Evolutionary conservation across 2,113 vertebrate species (phyloP).

Genomic region (Corvus hawaiiensis): DNA sequence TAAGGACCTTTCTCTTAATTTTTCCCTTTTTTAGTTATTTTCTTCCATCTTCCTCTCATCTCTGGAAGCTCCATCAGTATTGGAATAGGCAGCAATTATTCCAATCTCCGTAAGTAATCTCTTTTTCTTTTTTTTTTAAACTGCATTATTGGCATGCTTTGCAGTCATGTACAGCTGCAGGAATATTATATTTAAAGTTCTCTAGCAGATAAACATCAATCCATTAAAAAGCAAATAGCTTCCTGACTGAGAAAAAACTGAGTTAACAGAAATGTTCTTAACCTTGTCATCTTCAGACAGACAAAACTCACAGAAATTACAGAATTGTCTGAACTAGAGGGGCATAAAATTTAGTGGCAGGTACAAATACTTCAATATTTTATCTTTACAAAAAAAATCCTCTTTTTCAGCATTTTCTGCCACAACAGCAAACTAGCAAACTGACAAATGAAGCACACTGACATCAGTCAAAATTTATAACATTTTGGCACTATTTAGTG

Average conservation of each 20-base stretch:
- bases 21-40: constrained; percentile 36
- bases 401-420: neutral
- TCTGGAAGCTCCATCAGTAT: constrained; percentile 47
- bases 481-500: neutral
- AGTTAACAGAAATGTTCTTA: neutral
- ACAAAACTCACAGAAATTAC: neutral
- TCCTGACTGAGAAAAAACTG: neutral
- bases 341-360: neutral
- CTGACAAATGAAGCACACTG: neutral
- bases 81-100: constrained; percentile 63
- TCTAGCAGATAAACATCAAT: neutral
- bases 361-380: neutral
- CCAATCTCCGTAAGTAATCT: constrained; percentile 64
- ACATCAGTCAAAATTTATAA: constrained; percentile 4
- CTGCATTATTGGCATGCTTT: neutral
- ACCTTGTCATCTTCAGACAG: neutral
- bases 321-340: neutral
- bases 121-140: neutral
- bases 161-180: neutral
- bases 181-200: constrained; percentile 1
- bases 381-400: neutral
- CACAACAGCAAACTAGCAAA: neutral
- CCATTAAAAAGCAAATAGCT: neutral
- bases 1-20: neutral
- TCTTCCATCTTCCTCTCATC: constrained; percentile 46